Evolutionary conservation across 2,888 invertebrate species (phyloP).

Genomic region (Carpatolechia fugitivella): DNA sequence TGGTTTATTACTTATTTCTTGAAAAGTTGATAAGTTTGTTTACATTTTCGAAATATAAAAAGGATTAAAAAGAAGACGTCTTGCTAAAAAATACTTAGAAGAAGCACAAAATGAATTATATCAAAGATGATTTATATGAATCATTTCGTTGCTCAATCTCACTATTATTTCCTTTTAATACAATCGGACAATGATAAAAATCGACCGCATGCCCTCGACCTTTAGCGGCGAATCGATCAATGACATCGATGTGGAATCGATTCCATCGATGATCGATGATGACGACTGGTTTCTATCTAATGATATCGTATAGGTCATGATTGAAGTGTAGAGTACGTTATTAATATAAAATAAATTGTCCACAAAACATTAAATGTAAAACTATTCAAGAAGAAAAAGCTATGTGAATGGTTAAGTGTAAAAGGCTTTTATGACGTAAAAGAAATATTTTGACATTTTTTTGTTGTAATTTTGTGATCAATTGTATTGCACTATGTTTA

Average conservation of each 20-base stretch:
- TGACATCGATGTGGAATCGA: conserved; percentile 4
- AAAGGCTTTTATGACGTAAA: no score
- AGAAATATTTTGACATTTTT: no score
- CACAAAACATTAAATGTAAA: no score
- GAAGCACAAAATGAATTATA: background rate
- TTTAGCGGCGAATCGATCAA: conserved; percentile 14
- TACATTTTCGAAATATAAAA: no score
- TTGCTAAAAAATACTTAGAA: background rate
- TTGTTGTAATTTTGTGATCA: no score
- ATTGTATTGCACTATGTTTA: no score
- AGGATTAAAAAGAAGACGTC: no score
- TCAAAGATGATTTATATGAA: background rate
- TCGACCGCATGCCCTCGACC: conserved; percentile 13
- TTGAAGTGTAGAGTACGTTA: background rate
- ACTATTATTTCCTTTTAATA: conserved; percentile 12
- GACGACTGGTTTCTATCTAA: background rate
- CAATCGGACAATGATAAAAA: conserved; percentile 12
- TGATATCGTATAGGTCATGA: background rate
- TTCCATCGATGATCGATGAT: conserved; percentile 1
- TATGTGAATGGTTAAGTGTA: no score
- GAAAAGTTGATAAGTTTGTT: no score
- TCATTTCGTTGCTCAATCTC: conserved; percentile 10
- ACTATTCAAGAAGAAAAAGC: no score
- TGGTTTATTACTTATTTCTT: no score
- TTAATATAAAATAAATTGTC: background rate